These are phyloP conservation scores for Lutraria lutraria DNA, from an alignment of 2,888 invertebrate species.

Conservation along the genomic window DNA sequence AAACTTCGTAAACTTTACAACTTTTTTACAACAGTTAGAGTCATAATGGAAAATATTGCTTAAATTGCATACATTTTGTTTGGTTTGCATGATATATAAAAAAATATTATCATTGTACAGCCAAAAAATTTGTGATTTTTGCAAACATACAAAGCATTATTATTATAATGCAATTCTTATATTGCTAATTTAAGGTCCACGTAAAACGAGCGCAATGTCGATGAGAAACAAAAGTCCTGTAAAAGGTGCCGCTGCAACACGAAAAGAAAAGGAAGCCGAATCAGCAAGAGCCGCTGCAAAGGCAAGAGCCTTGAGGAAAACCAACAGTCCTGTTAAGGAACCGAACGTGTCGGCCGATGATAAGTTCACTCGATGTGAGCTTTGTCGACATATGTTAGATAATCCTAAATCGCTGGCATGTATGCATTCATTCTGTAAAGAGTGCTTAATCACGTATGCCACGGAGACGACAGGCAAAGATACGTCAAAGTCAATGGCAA, in stretches of 20 bases:
- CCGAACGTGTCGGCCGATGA: not conserved
- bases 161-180: no score
- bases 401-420: conserved; percentile 59
- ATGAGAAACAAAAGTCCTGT: conserved; percentile 27
- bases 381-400: conserved; percentile 58
- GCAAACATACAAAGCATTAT: no score
- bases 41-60: no score
- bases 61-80: no score
- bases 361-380: conserved; percentile 64
- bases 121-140: no score
- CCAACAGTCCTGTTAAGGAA: conserved; percentile 38
- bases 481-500: conserved; percentile 5
- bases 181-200: no score
- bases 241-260: not conserved
- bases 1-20: no score
- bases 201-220: not conserved
- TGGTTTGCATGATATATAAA: no score
- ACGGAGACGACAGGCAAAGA: conserved; percentile 40
- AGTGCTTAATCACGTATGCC: conserved; percentile 61
- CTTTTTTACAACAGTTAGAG: no score
- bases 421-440: conserved; percentile 63
- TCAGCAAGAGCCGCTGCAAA: conserved; percentile 28
- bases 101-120: no score
- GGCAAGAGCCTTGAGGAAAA: conserved; percentile 35
- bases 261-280: not conserved